These are phyloP conservation scores for Eumacrocentrus americanus DNA, from an alignment of 2,888 invertebrate species.

Conservation along the genomic window DNA sequence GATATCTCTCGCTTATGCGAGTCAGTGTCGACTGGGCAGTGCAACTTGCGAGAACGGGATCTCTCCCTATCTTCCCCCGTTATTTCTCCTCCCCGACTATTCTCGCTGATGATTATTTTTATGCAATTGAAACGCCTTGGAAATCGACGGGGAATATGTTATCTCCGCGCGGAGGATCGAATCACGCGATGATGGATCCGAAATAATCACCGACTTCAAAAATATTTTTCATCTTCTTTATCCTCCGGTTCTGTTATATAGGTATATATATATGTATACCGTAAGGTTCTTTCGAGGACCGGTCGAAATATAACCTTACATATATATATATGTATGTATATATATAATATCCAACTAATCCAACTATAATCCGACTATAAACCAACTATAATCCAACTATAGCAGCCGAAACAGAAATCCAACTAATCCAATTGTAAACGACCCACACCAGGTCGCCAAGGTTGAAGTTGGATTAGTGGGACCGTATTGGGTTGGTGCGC, in stretches of 20 bases:
- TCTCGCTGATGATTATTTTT: conserved; percentile 17
- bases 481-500: no score
- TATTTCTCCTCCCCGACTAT: conserved; percentile 21
- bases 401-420: no score
- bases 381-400: no score
- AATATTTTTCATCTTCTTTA: background rate
- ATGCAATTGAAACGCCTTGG: conserved; percentile 21
- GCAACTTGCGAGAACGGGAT: conserved; percentile 19
- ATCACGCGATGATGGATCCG: conserved; percentile 10
- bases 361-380: no score
- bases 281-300: no score
- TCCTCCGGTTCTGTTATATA: background rate
- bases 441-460: no score
- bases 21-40: conserved; percentile 13
- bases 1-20: background rate
- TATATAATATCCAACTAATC: no score
- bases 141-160: conserved; percentile 4
- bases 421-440: no score
- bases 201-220: conserved; percentile 1
- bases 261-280: no score
- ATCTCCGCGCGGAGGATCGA: conserved; percentile 1
- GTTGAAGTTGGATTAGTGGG: no score
- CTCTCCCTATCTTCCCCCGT: conserved; percentile 15
- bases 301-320: no score
- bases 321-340: no score